Conservation (phyloP, 2,797 vertebrate genomes). For the Hyperoplus lanceolatus region DNA sequence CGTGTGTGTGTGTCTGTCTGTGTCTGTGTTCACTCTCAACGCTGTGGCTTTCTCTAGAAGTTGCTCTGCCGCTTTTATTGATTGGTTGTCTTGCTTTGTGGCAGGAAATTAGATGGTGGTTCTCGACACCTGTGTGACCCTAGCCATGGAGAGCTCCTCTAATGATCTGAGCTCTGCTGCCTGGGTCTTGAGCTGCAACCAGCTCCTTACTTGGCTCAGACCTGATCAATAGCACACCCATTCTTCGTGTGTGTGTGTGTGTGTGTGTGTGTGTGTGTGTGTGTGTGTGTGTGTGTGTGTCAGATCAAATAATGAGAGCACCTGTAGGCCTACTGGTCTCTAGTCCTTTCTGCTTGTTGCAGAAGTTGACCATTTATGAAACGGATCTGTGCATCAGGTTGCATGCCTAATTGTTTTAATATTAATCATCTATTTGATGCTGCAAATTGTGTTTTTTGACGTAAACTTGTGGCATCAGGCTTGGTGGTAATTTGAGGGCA, state of each 20-base stretch:
- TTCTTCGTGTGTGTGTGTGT: constrained; percentile 19
- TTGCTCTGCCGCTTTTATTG: constrained; percentile 59
- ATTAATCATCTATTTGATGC: constrained; percentile 51
- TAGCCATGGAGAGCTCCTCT: constrained; percentile 51
- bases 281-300: constrained; percentile 16
- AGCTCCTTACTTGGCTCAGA: constrained; percentile 45
- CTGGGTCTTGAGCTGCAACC: constrained; percentile 42
- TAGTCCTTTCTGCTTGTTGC: constrained; percentile 43
- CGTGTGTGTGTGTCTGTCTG: background rate
- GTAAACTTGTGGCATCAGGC: constrained; percentile 28
- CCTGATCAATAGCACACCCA: constrained; percentile 65
- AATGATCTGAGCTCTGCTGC: constrained; percentile 74
- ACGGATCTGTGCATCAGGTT: constrained; percentile 46
- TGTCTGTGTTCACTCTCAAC: background rate
- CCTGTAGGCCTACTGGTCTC: constrained; percentile 55
- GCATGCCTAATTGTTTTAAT: constrained; percentile 40
- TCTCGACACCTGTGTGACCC: constrained; percentile 75
- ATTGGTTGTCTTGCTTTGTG: constrained; percentile 65
- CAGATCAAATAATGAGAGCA: constrained; percentile 58
- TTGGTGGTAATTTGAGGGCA: constrained; percentile 37
- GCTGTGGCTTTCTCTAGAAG: constrained; percentile 50
- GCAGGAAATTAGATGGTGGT: constrained; percentile 70
- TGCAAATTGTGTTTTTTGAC: constrained; percentile 42
- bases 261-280: constrained; percentile 14
- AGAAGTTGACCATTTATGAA: constrained; percentile 40